These are phyloP conservation scores for Carterocephalus palaemon DNA, from an alignment of 2,888 invertebrate genomes.

Conservation along the genomic window DNA sequence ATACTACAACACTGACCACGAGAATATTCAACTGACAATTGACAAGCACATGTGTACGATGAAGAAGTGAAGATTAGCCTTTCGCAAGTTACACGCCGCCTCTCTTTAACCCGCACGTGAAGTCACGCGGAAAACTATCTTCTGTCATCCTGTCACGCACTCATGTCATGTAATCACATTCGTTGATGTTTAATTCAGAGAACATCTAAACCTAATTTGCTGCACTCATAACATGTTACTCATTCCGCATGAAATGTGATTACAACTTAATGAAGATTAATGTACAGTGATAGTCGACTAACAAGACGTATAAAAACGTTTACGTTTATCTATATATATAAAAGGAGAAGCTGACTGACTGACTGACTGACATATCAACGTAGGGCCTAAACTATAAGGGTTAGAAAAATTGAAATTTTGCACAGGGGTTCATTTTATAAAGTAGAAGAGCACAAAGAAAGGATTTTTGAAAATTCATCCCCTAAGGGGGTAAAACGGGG, in stretches of 20 bases:
- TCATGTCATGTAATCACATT: constrained; percentile 9
- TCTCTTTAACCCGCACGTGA: constrained; percentile 7
- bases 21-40: constrained; percentile 47
- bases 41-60: constrained; percentile 45
- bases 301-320: constrained; percentile 5
- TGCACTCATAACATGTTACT: neutral
- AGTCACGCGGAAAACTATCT: constrained; percentile 23
- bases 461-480: too few species aligned
- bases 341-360: too few species aligned
- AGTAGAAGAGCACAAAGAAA: too few species aligned
- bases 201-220: constrained; percentile 6
- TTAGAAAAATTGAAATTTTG: too few species aligned
- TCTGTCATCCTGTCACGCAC: constrained; percentile 16
- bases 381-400: too few species aligned
- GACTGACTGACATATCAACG: too few species aligned
- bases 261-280: constrained; percentile 5
- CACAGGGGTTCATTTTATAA: too few species aligned
- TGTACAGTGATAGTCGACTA: constrained; percentile 1
- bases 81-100: constrained; percentile 11
- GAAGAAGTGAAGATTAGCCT: constrained; percentile 6
- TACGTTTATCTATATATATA: too few species aligned
- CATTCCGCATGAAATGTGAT: constrained; percentile 13
- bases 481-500: too few species aligned
- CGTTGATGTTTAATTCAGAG: constrained; percentile 3
- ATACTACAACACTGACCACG: constrained; percentile 60